phyloP scores from a whole-genome alignment of 1,140 invertebrate genomes.

The Vollenhovia emeryi region DNA sequence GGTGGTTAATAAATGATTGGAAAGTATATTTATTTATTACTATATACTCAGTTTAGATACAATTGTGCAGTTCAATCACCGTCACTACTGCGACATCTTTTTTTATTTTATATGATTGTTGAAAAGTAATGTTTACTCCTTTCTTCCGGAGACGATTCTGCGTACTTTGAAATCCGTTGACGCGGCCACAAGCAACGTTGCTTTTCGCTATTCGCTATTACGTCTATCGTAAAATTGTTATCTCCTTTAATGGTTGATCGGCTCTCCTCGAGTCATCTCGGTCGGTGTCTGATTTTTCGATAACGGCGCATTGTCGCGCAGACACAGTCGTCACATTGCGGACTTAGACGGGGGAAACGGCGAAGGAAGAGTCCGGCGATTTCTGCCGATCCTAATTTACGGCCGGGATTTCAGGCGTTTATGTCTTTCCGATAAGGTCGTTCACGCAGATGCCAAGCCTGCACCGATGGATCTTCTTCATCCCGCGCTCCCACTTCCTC shows the following conservation, averaged over 20 bases:
- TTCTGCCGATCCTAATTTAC: slow-evolving; percentile 85
- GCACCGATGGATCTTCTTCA: slow-evolving; percentile 78
- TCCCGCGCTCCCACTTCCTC: slow-evolving; percentile 45
- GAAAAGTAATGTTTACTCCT: not conserved
- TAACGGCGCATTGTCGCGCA: not conserved
- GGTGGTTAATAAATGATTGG: not conserved
- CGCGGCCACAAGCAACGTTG: not conserved
- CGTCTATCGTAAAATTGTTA: slow-evolving; percentile 67
- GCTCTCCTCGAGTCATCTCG: slow-evolving; percentile 67
- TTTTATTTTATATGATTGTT: not conserved
- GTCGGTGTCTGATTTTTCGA: slow-evolving; percentile 62
- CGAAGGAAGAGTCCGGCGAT: slow-evolving; percentile 79
- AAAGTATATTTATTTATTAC: not conserved
- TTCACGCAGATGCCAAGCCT: slow-evolving; percentile 79
- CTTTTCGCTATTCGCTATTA: not conserved
- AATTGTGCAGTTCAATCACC: not conserved
- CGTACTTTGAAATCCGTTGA: not conserved
- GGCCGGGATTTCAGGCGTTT: slow-evolving; percentile 84
- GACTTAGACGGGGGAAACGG: slow-evolving; percentile 46
- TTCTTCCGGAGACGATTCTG: not conserved
- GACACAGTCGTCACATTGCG: slow-evolving; percentile 52
- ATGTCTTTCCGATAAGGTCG: slow-evolving; percentile 85
- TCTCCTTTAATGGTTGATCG: slow-evolving; percentile 46
- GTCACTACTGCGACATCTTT: not conserved
- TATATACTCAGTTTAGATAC: not conserved